Conservation (phyloP, 2,797 vertebrate species). For the Loriculus beryllinus region DNA sequence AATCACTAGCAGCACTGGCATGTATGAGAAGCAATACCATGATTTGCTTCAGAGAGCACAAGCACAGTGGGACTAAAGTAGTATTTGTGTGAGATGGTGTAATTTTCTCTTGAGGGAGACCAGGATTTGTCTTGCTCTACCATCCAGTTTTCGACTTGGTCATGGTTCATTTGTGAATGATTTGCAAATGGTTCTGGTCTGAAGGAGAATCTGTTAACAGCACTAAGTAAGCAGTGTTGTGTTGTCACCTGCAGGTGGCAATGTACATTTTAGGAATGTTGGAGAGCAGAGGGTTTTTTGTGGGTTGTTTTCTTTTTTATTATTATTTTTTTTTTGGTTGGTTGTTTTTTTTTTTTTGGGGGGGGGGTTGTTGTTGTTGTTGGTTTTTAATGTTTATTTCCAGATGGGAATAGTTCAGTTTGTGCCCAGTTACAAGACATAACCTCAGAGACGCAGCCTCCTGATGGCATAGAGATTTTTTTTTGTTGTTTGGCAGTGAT, state of each 20-base stretch:
- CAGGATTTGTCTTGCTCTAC: not conserved
- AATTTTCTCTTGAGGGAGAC: not conserved
- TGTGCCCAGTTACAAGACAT: not conserved
- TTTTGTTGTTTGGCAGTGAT: not conserved
- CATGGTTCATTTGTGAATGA: not conserved
- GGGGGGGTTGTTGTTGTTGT: too few species aligned
- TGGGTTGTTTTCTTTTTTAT: not conserved
- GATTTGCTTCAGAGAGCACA: not conserved
- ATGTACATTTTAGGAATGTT: not conserved
- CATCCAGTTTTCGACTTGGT: not conserved
- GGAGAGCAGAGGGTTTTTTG: not conserved
- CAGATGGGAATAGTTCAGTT: not conserved
- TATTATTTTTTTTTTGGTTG: too few species aligned
- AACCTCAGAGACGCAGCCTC: not conserved
- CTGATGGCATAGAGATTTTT: not conserved
- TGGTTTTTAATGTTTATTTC: not conserved
- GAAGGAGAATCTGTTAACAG: not conserved
- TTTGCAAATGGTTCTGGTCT: not conserved
- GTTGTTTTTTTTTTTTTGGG: too few species aligned
- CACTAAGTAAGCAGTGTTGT: not conserved
- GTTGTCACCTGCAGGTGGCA: slow-evolving; percentile 52
- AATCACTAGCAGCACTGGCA: not conserved
- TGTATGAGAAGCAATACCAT: not conserved
- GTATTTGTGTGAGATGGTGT: not conserved
- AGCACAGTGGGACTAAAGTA: not conserved